Evolutionary conservation across 2,888 invertebrate species (phyloP), one percentile per base, ranked within the genome.

Genomic region (Nomada fucata): DNA sequence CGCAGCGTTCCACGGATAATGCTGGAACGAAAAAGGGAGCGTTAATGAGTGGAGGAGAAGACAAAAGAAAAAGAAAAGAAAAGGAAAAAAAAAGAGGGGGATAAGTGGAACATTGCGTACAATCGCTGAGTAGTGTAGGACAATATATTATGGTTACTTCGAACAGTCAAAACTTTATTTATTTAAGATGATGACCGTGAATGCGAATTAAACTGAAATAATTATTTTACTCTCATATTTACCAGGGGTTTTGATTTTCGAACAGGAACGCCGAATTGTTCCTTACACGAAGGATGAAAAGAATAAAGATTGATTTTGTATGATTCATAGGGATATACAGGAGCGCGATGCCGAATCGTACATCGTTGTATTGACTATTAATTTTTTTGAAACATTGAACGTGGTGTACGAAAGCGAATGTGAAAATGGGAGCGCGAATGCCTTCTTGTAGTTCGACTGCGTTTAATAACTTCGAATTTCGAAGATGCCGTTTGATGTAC

Each of bases 151-250:
- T 82, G 82, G 73, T 86, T 88, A 86, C 76, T 86, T 80, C 84
- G 81, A 88, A 79, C 83, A 86, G 85, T 81, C 84, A 86, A 69
- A 87, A 88, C 82, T 82, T 88, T 90, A 89, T 89, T 89, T 88
- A 85, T 88, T 82, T 90, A 81, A 80, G 72, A 87, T 79, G 82
- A 88, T 81, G 77, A 86, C 83, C 76, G 86, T 84, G 80, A 73
- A 74, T 83, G 78, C 76, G 83, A 80, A 76, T 75, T 83, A 71
- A 76, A 78, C 65, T 78, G 69, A 84, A 68, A 79, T 84, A 76
- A 79, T 86, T 82, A 88, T 89, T 89, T 91, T 89, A 87, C 86
- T 90, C 90, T 88, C 83, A 87, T 85, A 88, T 86, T 89, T 88
- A 87, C 82, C 74, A 83, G 86, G 85, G 77, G 82, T 89, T 91